Conservation (phyloP, 1,140 invertebrate genomes). For the Procambarus clarkii region DNA sequence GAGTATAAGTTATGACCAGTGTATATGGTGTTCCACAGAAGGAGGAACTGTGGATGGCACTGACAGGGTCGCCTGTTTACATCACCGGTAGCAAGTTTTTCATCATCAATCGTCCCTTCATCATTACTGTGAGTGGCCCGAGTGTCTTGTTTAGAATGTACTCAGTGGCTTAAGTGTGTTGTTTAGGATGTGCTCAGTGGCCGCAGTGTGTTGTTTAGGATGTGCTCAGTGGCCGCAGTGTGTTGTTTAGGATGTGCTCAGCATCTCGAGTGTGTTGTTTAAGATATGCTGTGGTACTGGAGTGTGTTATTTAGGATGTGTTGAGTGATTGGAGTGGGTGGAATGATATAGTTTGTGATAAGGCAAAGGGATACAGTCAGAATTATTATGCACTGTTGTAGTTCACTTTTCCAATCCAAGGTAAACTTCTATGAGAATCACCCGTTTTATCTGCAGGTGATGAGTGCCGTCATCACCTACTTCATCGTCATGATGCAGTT, state of each 20-base stretch:
- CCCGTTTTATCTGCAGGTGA: background rate
- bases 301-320: background rate
- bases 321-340: background rate
- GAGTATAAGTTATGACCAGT: too few species aligned
- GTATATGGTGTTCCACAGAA: background rate
- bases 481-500: constrained; percentile 23
- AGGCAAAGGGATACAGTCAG: too few species aligned
- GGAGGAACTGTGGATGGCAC: background rate
- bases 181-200: background rate
- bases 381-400: too few species aligned
- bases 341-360: background rate
- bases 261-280: background rate
- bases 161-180: too few species aligned
- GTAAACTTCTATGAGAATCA: too few species aligned
- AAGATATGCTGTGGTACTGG: background rate
- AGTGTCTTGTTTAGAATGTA: too few species aligned
- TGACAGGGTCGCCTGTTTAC: constrained; percentile 1
- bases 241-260: too few species aligned
- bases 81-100: constrained; percentile 37
- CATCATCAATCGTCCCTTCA: constrained; percentile 38
- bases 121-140: constrained; percentile 18
- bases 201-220: background rate
- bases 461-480: constrained; percentile 14
- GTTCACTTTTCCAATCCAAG: background rate
- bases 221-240: background rate